These are phyloP conservation scores for Tricholaema leucomelas DNA, from an alignment of 2,113 vertebrate species.

Conservation along the genomic window DNA sequence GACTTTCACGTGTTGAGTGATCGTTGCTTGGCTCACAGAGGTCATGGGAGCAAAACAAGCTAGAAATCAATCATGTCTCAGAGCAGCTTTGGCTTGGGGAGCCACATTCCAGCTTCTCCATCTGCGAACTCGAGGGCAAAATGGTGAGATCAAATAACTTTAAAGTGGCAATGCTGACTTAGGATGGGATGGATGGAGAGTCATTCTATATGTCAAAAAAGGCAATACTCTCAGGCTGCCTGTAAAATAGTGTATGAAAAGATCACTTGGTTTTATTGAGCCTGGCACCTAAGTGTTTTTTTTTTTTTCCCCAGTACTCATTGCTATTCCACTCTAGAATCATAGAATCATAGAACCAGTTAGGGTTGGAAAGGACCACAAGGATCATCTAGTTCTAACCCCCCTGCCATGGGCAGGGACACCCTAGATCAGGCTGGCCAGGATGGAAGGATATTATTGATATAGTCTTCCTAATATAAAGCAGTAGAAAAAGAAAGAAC, in stretches of 20 bases:
- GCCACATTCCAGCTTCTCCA: neutral
- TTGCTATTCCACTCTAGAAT: neutral
- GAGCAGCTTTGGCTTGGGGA: neutral
- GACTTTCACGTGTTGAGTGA: neutral
- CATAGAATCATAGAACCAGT: no score
- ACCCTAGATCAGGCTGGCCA: no score
- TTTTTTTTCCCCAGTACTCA: neutral
- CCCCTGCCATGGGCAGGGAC: no score
- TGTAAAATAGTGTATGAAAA: neutral
- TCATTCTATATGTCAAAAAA: neutral
- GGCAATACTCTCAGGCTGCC: no score
- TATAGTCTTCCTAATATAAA: neutral
- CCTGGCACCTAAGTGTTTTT: neutral
- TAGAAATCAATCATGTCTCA: constrained; percentile 16
- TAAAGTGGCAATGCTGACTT: neutral
- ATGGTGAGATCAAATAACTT: neutral
- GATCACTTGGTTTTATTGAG: neutral
- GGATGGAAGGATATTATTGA: neutral
- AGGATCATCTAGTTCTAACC: no score
- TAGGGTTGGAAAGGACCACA: no score
- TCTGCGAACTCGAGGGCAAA: neutral
- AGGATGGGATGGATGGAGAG: neutral
- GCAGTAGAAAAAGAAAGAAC: neutral
- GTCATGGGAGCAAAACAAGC: constrained; percentile 2
- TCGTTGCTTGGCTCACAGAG: neutral